These are phyloP conservation scores for Lottia scabra DNA, from an alignment of 2,888 invertebrate genomes.

Conservation along the genomic window DNA sequence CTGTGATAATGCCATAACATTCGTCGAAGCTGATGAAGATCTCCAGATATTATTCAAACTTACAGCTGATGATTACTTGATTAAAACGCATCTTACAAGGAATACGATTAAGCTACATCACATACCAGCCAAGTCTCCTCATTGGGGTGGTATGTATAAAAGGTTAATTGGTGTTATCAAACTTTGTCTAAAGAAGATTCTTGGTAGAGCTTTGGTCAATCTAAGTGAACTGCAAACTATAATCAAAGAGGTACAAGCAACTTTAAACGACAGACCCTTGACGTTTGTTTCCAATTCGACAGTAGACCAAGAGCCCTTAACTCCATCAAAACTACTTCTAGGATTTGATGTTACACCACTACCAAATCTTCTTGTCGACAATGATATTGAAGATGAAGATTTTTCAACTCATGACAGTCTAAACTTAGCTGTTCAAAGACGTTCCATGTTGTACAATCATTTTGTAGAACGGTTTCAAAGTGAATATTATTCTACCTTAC, in stretches of 20 bases:
- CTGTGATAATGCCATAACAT: not conserved
- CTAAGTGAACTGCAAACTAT: not conserved
- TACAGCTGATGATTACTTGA: too few species aligned
- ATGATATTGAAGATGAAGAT: not conserved
- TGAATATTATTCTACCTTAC: not conserved
- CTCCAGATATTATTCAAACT: too few species aligned
- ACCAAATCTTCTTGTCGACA: not conserved
- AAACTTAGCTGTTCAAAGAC: not conserved
- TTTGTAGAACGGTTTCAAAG: not conserved
- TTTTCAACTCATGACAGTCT: not conserved
- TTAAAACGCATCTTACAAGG: not conserved
- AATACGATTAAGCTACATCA: not conserved
- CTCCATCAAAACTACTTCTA: not conserved
- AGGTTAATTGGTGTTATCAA: not conserved
- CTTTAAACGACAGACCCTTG: not conserved
- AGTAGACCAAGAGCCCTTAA: not conserved
- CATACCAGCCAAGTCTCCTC: not conserved
- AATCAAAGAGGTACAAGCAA: not conserved
- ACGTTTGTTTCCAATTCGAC: not conserved
- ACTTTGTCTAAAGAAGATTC: not conserved
- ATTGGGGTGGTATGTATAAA: not conserved
- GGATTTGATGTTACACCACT: not conserved
- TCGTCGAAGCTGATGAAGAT: not conserved
- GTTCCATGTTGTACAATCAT: not conserved
- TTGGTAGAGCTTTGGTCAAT: not conserved